Conservation (phyloP, 2,888 invertebrate genomes). For the Rhabditophanes sp. region DNA sequence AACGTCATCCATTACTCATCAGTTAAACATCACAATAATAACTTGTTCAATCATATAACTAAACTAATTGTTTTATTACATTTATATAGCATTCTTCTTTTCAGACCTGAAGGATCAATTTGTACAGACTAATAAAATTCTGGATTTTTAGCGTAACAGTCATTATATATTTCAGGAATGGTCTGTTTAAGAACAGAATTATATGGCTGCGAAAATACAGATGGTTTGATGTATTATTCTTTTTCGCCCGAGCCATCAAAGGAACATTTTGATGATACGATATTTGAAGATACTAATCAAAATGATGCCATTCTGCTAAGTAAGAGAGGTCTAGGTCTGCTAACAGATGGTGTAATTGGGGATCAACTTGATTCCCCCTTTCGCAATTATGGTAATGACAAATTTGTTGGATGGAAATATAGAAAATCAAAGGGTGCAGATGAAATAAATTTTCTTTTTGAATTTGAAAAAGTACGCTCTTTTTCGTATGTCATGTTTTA, state of each 20-base stretch:
- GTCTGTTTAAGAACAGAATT: conserved; percentile 78
- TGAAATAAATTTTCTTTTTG: conserved; percentile 64
- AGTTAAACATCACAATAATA: no score
- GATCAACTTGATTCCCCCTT: conserved; percentile 10
- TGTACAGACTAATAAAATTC: no score
- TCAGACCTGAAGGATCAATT: no score
- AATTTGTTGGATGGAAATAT: conserved; percentile 81
- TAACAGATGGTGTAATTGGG: conserved; percentile 45
- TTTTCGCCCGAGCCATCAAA: conserved; percentile 19
- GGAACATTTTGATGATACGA: conserved; percentile 21
- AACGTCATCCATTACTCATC: no score
- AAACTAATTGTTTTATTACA: no score
- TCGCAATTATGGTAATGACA: no score
- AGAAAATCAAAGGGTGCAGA: no score
- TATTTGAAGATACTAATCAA: conserved; percentile 56
- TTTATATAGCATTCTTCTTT: no score
- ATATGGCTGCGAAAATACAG: conserved; percentile 67
- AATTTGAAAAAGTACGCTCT: conserved; percentile 71
- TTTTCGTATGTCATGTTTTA: conserved; percentile 66
- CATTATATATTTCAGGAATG: no score
- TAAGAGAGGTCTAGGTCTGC: conserved; percentile 60
- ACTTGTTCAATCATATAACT: no score
- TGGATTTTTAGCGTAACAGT: no score
- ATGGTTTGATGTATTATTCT: conserved; percentile 16
- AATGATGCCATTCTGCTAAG: conserved; percentile 4